Evolutionary conservation across 2,888 invertebrate species (phyloP), one percentile per base, ranked within the genome.

Genomic region (Pasiphila rectangulata): DNA sequence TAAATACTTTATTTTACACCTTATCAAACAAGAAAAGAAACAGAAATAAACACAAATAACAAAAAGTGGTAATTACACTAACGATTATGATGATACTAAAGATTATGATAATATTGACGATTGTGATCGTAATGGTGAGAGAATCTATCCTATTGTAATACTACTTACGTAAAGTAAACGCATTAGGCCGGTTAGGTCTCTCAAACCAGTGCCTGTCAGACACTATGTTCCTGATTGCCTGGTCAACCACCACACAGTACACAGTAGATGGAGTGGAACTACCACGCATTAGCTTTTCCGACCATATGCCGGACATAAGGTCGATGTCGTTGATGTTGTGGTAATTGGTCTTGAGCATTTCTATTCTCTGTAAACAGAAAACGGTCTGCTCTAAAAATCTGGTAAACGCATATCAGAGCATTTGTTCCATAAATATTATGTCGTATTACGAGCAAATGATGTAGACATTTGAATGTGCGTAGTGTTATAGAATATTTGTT

Each of bases 261-360:
- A 97, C 95, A 2, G 96, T 96, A 0, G 96, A 94, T n/a, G 97
- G 96, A 21, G 96, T 90, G 90, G 94, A 92, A 27, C 95, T 94
- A 19, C 94, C 96, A 2, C 92, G 92, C 34, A 96, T 86, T 0
- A 94, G 93, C 46, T 91, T 90, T 72, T 97, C 97, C 0, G 95
- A 93, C 51, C 96, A 95, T 23, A 96, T 95, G 15, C 95, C 97
- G 25, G 95, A 94, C 92, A 96, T 94, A 10, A 97, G 88, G 80
- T 97, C 97, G 27, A 97, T 93, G 73, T 97, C 97, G 52, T 92
- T 91, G 1, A 95, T 94, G 72, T 93, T 92, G 12, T 70, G 63
- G 41, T 81, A 83, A 0, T 64, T 32, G 0, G 60, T 61, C 51
- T 60, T 68, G 2, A 83, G 59, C 0, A 69, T 56, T 50, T 78